Base-by-base conservation (phyloP, 2,113 vertebrate species). In the Heloderma charlesbogerti region DNA sequence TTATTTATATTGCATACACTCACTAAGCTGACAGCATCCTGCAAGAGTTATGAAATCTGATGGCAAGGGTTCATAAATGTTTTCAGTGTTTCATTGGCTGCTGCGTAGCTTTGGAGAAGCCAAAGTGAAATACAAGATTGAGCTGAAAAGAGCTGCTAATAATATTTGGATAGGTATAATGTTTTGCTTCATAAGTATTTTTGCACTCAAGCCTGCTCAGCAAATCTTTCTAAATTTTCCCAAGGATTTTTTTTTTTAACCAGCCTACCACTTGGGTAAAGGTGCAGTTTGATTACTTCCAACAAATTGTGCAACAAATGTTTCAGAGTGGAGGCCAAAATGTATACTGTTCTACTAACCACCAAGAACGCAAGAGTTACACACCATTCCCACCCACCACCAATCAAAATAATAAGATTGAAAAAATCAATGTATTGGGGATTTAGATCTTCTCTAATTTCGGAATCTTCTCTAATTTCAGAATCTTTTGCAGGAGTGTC, bases 251-350 rank as follows among this genome's bases (percentile, higher is more conserved):
- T 37, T 82, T n/a, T 66, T 48, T 89, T 45, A 77, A 77, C 29
- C 43, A 78, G 29, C 0, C 29, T 77, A 77, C 72, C 25, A 90
- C 75, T 78, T 90, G 8, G 45, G 60, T 85, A 67, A 69, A 85
- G 83, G 72, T 86, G 25, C 74, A 78, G 84, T 51, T 9, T 90
- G 82, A 85, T 85, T 51, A 79, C 60, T 86, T 85, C 25, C 83
- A 90, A 86, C 72, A 85, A 88, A 85, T 54, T 78, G 34, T 84
- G 43, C 22, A 90, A 67, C 82, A 90, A 86, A 90, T 31, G 60
- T 90, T 51, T 90, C 72, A 90, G 43, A 34, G 60, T 25, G 51
- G 45, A 85, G 34, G 34, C 34, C 82, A 85, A 67, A 85, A 85
- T 5, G 15, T 85, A 66, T 37, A 29, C 57, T 77, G 43, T 67